phyloP scores from a whole-genome alignment of 2,113 vertebrate genomes.

The Bubo bubo region DNA sequence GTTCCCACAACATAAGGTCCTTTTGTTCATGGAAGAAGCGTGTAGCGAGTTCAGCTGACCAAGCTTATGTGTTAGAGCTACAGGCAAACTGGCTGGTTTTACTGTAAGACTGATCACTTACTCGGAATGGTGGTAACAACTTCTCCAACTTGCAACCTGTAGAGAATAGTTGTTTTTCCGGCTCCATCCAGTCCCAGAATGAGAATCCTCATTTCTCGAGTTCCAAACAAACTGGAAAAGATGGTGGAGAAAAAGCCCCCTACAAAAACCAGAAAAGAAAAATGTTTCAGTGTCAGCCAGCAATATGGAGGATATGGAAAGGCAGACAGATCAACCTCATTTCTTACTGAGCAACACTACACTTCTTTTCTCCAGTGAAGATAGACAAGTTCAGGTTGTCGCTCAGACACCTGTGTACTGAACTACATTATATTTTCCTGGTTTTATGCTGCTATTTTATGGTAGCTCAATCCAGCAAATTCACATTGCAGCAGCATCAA shows the following conservation, averaged over 20 bases:
- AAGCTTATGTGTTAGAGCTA: neutral
- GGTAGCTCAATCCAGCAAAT: neutral
- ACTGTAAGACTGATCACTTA: constrained; percentile 70
- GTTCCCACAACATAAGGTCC: neutral
- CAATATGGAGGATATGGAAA: rapidly evolving
- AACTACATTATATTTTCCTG: neutral
- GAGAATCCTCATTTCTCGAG: constrained; percentile 97
- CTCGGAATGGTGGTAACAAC: constrained; percentile 98
- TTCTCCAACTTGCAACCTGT: constrained; percentile 95
- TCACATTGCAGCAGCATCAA: neutral
- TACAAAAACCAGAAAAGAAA: constrained; percentile 39
- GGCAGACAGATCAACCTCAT: neutral
- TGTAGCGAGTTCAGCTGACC: neutral
- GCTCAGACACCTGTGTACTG: neutral
- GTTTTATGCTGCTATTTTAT: neutral
- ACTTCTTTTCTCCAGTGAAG: neutral
- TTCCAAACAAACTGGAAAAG: constrained; percentile 94
- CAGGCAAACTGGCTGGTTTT: neutral
- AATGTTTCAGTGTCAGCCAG: neutral
- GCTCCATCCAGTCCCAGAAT: constrained; percentile 97
- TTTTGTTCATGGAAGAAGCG: neutral
- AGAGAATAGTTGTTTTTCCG: constrained; percentile 97
- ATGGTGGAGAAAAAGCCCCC: constrained; percentile 95
- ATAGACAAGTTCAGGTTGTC: neutral
- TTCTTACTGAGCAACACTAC: neutral